phyloP scores from a whole-genome alignment of 2,888 invertebrate genomes.

The Orchesella flavescens region DNA sequence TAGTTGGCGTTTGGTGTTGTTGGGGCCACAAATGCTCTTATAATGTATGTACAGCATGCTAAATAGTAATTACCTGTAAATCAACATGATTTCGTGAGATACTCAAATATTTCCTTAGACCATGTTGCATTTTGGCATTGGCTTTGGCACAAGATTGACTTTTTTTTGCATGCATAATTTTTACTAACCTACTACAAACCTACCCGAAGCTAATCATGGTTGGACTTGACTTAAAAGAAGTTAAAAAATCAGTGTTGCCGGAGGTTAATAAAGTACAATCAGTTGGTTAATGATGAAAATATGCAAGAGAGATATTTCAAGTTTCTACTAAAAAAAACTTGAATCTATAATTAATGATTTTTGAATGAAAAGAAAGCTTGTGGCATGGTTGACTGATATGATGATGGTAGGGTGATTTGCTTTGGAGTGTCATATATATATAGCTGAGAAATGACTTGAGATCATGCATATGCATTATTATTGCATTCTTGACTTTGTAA shows the following conservation, averaged over 20 bases:
- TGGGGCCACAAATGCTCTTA: not conserved
- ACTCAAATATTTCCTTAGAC: not conserved
- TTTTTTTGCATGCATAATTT: not conserved
- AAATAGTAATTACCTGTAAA: conserved; percentile 6
- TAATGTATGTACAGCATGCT: not conserved
- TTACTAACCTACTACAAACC: not conserved
- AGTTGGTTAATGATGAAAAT: conserved; percentile 34
- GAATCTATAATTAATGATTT: conserved; percentile 36
- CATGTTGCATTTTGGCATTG: too few species aligned
- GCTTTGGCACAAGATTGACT: conserved; percentile 4
- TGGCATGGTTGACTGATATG: not conserved
- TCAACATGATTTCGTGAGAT: not conserved
- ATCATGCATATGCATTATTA: too few species aligned
- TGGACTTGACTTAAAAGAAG: not conserved
- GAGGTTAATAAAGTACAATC: conserved; percentile 19
- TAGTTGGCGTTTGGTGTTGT: not conserved
- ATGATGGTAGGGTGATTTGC: too few species aligned
- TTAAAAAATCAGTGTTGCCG: conserved; percentile 9
- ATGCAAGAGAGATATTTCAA: conserved; percentile 20
- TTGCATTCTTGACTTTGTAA: too few species aligned
- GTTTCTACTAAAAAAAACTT: conserved; percentile 26
- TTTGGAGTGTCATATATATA: too few species aligned
- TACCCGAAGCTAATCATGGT: conserved; percentile 24
- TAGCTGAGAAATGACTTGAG: too few species aligned
- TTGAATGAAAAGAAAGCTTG: conserved; percentile 15